Evolutionary conservation across 2,113 vertebrate genomes (phyloP).

Genomic region (Phodopus roborovskii): DNA sequence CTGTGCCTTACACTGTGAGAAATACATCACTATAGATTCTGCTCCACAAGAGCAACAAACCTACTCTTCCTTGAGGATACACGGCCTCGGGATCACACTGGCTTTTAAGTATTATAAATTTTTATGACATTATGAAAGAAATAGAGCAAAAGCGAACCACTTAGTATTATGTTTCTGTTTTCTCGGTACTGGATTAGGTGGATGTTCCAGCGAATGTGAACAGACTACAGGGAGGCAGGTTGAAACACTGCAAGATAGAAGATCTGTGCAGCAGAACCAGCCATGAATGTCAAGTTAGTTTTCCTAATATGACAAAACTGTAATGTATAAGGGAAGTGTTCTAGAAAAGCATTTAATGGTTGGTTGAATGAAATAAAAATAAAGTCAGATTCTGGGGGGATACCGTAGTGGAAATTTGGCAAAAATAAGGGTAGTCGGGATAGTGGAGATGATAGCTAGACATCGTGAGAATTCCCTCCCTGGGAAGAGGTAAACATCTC

Average conservation of each 20-base stretch:
- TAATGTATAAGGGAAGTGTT: background rate
- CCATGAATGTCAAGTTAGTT: slow-evolving; percentile 24
- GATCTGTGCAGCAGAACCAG: background rate
- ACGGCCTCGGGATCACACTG: slow-evolving; percentile 48
- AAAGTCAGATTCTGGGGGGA: slow-evolving; percentile 5
- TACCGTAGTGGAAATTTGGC: slow-evolving; percentile 30
- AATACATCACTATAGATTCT: slow-evolving; percentile 14
- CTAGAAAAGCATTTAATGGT: slow-evolving; percentile 25
- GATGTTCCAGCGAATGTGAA: slow-evolving; percentile 55
- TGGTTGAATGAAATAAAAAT: slow-evolving; percentile 52
- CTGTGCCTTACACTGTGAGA: background rate
- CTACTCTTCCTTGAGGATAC: slow-evolving; percentile 50
- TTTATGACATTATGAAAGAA: slow-evolving; percentile 74
- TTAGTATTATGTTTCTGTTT: slow-evolving; percentile 63
- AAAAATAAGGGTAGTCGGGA: background rate
- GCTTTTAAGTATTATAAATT: slow-evolving; percentile 64
- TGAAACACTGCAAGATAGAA: slow-evolving; percentile 59
- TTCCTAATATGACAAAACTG: background rate
- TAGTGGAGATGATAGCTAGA: background rate
- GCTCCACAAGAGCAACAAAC: slow-evolving; percentile 64
- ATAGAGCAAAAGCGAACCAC: slow-evolving; percentile 60
- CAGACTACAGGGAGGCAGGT: slow-evolving; percentile 31
- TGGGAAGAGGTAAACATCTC: background rate
- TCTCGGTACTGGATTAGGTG: slow-evolving; percentile 69
- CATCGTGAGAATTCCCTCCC: background rate